phyloP scores from a whole-genome alignment of 2,888 invertebrate genomes.

The Brachyopa scutellaris region DNA sequence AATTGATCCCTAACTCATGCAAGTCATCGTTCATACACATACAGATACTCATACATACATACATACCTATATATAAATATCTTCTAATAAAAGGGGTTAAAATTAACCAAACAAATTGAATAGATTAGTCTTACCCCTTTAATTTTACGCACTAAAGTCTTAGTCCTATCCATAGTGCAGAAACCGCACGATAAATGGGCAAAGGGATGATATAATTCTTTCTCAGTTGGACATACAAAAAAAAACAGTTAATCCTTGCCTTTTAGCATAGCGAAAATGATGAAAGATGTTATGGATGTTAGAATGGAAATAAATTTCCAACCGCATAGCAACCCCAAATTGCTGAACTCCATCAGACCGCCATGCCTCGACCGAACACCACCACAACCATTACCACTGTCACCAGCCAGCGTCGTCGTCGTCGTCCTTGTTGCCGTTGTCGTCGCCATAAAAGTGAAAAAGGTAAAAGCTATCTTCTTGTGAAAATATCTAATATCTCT shows the following conservation, averaged over 20 bases:
- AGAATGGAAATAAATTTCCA: slow-evolving; percentile 63
- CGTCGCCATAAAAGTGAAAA: slow-evolving; percentile 59
- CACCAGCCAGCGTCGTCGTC: no score
- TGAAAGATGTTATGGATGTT: slow-evolving; percentile 66
- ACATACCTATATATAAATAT: slow-evolving; percentile 15
- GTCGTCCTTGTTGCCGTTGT: neutral
- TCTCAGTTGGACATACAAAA: slow-evolving; percentile 25
- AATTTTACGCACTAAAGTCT: slow-evolving; percentile 55
- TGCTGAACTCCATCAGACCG: slow-evolving; percentile 40
- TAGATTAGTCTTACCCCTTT: slow-evolving; percentile 71
- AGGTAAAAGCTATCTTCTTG: slow-evolving; percentile 66
- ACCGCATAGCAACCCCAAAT: slow-evolving; percentile 57
- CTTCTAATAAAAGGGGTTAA: slow-evolving; percentile 64
- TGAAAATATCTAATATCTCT: slow-evolving; percentile 70
- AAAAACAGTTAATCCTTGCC: slow-evolving; percentile 56
- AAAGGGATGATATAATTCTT: slow-evolving; percentile 53
- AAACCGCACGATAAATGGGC: slow-evolving; percentile 32
- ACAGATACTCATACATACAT: no score
- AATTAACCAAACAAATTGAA: slow-evolving; percentile 74
- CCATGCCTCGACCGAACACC: neutral
- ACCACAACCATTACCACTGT: slow-evolving; percentile 7
- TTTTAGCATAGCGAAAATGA: slow-evolving; percentile 57
- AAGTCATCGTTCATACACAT: no score
- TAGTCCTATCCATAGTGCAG: slow-evolving; percentile 30
- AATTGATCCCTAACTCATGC: slow-evolving; percentile 47